These are phyloP conservation scores for Anolis apletophallus DNA, from an alignment of 2,797 vertebrate genomes.

Conservation along the genomic window DNA sequence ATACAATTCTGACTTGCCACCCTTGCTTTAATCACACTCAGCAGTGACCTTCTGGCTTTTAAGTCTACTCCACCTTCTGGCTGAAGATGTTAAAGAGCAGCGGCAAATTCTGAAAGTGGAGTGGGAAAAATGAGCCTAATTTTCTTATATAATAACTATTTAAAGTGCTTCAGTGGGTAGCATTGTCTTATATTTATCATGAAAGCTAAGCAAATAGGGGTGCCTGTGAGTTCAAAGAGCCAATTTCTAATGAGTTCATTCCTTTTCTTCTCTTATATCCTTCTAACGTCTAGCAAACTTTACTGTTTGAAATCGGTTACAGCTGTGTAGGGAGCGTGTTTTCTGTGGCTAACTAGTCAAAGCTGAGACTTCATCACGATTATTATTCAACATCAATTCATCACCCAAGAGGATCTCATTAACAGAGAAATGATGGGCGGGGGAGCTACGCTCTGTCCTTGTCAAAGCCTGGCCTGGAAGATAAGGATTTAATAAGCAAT, in stretches of 20 bases:
- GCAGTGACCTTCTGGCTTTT: background rate
- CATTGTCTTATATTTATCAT: constrained; percentile 31
- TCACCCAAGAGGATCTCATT: constrained; percentile 13
- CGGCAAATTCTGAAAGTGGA: background rate
- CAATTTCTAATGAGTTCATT: constrained; percentile 40
- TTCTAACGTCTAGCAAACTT: constrained; percentile 8
- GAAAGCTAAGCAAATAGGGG: background rate
- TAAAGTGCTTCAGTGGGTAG: background rate
- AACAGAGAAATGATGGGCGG: background rate
- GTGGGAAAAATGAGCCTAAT: background rate
- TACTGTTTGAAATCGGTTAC: constrained; percentile 3
- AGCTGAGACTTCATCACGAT: background rate
- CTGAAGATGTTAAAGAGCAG: background rate
- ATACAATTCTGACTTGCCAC: background rate
- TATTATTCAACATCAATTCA: constrained; percentile 24
- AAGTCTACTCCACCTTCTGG: too few species aligned
- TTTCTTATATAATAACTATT: background rate
- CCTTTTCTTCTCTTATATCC: constrained; percentile 2
- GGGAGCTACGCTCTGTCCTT: background rate
- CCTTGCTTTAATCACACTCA: background rate
- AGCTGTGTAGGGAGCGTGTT: background rate
- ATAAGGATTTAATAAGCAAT: constrained; percentile 6
- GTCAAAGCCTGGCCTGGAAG: background rate
- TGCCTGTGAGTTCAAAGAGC: constrained; percentile 32
- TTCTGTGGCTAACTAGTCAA: background rate